Percentiles rank a stretch among this genome's conserved stretches.
These are phyloP conservation scores for Agrotis clavis DNA, from an alignment of 2,888 invertebrate genomes.

Conservation along the genomic window DNA sequence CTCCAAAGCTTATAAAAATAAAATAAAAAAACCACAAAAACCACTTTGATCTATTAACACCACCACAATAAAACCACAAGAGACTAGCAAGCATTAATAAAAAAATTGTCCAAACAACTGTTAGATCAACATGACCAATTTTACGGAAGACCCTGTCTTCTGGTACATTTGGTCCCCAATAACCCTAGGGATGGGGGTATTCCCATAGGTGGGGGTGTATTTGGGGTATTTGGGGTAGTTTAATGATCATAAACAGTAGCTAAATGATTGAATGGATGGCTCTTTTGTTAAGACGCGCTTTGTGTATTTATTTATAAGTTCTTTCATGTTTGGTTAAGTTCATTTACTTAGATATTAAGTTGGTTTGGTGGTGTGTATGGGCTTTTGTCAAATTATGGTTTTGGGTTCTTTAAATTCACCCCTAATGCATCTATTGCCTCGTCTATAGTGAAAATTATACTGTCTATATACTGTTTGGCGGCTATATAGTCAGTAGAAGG, in stretches of 20 bases:
- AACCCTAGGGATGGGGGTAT: constrained; percentile 52
- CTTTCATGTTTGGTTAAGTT: constrained; percentile 10
- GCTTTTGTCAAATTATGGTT: background rate
- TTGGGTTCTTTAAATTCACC: background rate
- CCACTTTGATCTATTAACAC: constrained; percentile 53
- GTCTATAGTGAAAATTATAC: too few relatives aligned
- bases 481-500: too few relatives aligned
- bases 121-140: constrained; percentile 49
- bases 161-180: constrained; percentile 45
- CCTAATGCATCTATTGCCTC: background rate
- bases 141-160: constrained; percentile 36
- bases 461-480: too few relatives aligned
- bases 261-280: constrained; percentile 83
- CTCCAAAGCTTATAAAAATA: background rate
- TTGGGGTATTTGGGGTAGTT: constrained; percentile 55
- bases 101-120: constrained; percentile 67
- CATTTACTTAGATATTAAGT: background rate
- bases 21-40: constrained; percentile 21
- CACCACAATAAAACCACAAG: constrained; percentile 52
- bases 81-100: constrained; percentile 56
- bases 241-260: constrained; percentile 89
- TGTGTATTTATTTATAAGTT: constrained; percentile 21
- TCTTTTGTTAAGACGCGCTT: constrained; percentile 53
- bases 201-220: constrained; percentile 57
- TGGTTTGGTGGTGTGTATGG: background rate